Base-by-base conservation (phyloP, 2,888 invertebrate species). In the Oscheius myriophilus region DNA sequence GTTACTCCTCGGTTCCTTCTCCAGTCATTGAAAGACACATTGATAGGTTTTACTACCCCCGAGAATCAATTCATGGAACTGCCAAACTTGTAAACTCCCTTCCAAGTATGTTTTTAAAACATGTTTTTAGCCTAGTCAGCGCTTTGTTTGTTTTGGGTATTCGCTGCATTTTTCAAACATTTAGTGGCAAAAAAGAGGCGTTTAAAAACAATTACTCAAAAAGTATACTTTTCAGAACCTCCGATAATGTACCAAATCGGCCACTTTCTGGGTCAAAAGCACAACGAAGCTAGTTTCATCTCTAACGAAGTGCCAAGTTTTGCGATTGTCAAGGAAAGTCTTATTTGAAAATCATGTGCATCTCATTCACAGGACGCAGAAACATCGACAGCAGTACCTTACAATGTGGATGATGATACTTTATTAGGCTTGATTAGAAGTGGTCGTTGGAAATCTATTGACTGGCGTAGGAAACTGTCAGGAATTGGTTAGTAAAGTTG, bases 381-480 rank as follows among this genome's bases (percentile, higher is more conserved):
- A 21, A 21, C 2, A 2, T 65, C 21, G 18, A 52, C 26, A 33
- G 9, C 33, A 33, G 3, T 9, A 33, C 33, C 4, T 9, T 33
- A 3, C 2, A 25, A 55, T 33, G 11, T 41, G 14, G 67, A 67
- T 52, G 67, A 67, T 33, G 57, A 43, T 18, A 58, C 45, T n/a
- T 16, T 67, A 7, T 43, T 67, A 18, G 67, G 58, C 2, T 41
- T 67, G 23, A 18, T 67, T 2, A 45, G 57, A 11, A 67, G 57
- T 39, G 67, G 67, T 9, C 46, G 58, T n/a, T 58, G 57, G 58
- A 67, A 58, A 23, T 43, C 26, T 12, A 49, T 67, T 18, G 52
- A 58, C 33, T 67, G 67, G 67, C n/a, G 49, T 11, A 41, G 67
- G 25, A 67, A 67, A 33, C 12, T 67, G 16, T 46, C 51, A 33